Conservation (phyloP, 1,140 invertebrate species). For the Piezodorus guildinii region DNA sequence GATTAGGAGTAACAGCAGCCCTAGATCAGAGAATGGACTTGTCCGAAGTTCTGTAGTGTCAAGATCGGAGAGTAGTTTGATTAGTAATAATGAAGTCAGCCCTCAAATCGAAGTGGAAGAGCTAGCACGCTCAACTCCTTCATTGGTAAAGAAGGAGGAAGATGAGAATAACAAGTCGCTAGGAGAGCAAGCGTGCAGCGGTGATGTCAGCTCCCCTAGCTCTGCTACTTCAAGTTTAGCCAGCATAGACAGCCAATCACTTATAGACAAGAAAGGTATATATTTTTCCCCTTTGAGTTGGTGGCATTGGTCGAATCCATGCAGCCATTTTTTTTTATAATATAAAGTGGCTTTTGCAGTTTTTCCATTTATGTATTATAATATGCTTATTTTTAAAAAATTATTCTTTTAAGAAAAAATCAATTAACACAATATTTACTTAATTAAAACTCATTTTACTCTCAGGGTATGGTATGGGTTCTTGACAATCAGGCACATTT, state of each 20-base stretch:
- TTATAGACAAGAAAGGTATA: background rate
- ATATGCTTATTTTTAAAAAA: no score
- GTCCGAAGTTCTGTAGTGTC: background rate
- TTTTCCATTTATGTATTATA: no score
- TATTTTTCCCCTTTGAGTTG: no score
- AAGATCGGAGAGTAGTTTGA: background rate
- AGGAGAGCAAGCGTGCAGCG: background rate
- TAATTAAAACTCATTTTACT: no score
- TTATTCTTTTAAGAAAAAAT: no score
- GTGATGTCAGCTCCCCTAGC: background rate
- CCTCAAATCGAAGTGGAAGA: background rate
- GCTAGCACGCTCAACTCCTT: background rate
- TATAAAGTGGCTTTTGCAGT: no score
- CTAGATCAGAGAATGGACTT: conserved; percentile 1
- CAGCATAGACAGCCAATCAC: conserved; percentile 14
- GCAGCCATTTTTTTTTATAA: no score
- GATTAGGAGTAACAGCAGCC: background rate
- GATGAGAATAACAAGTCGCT: background rate
- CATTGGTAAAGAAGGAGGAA: background rate
- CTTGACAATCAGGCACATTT: no score
- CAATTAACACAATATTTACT: no score
- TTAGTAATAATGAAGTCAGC: background rate
- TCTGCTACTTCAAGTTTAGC: conserved; percentile 15
- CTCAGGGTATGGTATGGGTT: no score
- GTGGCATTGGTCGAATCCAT: no score